These are phyloP conservation scores for Actenoides hombroni DNA, from an alignment of 2,113 vertebrate genomes.

Conservation along the genomic window DNA sequence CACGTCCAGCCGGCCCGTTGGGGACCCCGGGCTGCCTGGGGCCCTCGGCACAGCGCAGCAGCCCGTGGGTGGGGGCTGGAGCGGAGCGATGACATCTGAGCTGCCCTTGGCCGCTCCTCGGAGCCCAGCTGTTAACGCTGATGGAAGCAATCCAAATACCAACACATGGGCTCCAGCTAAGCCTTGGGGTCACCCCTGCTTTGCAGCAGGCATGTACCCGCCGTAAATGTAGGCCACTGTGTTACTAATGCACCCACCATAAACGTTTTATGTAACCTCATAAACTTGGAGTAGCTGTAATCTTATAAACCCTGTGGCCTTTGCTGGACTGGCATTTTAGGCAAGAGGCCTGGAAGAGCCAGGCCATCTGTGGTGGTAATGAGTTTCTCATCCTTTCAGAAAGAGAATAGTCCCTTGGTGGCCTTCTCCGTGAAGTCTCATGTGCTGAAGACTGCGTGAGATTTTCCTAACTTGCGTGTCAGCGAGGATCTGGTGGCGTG, in stretches of 20 bases:
- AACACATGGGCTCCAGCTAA: neutral
- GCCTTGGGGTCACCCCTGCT: neutral
- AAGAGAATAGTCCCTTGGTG: slow-evolving; percentile 35
- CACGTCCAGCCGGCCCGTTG: accelerated
- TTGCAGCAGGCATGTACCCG: neutral
- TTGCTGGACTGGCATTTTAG: neutral
- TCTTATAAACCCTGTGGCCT: neutral
- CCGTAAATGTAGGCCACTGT: neutral
- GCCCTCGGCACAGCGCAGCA: neutral
- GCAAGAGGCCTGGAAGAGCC: neutral
- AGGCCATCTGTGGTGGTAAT: slow-evolving; percentile 25
- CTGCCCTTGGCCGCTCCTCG: neutral
- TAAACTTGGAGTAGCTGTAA: neutral
- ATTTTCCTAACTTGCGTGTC: slow-evolving; percentile 8
- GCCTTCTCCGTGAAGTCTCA: neutral
- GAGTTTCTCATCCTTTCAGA: slow-evolving; percentile 45
- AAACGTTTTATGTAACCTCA: neutral
- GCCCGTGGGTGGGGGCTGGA: slow-evolving; percentile 1
- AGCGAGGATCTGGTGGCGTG: neutral
- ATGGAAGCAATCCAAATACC: neutral
- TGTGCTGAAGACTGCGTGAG: neutral
- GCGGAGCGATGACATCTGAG: neutral
- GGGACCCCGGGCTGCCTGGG: accelerated
- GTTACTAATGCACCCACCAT: neutral
- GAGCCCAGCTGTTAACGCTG: neutral